These are phyloP conservation scores for Glaucopsyche alexis DNA, from an alignment of 2,888 invertebrate species.

Conservation along the genomic window DNA sequence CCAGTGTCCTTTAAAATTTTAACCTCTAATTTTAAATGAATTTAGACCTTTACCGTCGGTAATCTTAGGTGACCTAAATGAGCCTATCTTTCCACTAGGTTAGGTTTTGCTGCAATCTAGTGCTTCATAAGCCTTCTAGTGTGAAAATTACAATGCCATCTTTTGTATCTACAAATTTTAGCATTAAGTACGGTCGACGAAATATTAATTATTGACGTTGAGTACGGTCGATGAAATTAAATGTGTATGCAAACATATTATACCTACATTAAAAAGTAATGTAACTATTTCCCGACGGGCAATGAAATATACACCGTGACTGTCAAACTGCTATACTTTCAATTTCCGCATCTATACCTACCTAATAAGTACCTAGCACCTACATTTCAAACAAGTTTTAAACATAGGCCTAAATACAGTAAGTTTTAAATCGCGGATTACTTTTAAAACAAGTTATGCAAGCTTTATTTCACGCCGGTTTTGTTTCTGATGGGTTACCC, in stretches of 20 bases:
- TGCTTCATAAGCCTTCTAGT: neutral
- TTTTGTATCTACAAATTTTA: conserved; percentile 1
- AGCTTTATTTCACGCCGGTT: too few species aligned
- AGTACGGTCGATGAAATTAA: too few species aligned
- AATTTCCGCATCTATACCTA: too few species aligned
- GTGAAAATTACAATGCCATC: neutral
- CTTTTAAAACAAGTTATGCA: too few species aligned
- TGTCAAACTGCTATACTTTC: neutral
- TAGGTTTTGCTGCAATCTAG: conserved; percentile 19
- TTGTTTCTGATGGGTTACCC: too few species aligned
- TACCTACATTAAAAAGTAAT: neutral
- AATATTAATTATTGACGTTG: too few species aligned
- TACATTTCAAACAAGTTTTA: too few species aligned
- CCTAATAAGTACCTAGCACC: too few species aligned
- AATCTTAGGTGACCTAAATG: conserved; percentile 5
- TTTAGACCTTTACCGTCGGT: neutral
- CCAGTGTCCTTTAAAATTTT: too few species aligned
- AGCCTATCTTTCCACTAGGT: neutral
- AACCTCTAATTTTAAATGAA: neutral
- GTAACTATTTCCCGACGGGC: neutral
- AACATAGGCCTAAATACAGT: neutral
- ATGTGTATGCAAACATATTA: too few species aligned
- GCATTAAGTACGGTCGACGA: too few species aligned
- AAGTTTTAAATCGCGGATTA: too few species aligned
- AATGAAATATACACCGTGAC: neutral